These are phyloP conservation scores for Thaumatotibia leucotreta DNA, from an alignment of 1,140 invertebrate genomes.

Conservation along the genomic window DNA sequence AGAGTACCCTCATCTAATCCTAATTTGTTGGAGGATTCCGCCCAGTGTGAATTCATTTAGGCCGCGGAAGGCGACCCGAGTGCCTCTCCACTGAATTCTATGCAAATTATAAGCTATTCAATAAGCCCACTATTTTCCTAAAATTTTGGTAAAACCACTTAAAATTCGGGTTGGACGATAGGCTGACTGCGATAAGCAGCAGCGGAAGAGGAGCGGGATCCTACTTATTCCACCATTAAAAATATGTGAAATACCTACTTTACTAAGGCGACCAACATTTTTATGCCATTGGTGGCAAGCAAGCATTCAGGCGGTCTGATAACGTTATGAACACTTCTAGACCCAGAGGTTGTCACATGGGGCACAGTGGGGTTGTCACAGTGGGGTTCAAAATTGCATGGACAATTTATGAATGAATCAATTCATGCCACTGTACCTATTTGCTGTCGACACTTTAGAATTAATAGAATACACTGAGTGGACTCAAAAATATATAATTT, in stretches of 20 bases:
- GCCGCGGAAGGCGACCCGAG: slow-evolving; percentile 21
- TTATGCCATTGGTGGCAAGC: no score
- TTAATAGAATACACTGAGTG: no score
- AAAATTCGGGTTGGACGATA: slow-evolving; percentile 4
- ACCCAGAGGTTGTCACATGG: no score
- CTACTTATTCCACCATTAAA: not conserved
- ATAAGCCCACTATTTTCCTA: slow-evolving; percentile 10
- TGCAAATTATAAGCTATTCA: slow-evolving; percentile 20
- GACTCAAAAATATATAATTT: no score
- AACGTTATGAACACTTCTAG: no score
- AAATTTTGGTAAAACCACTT: slow-evolving; percentile 5
- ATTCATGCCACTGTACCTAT: no score
- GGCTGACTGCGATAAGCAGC: not conserved
- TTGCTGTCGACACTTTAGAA: no score
- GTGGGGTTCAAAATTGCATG: no score
- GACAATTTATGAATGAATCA: no score
- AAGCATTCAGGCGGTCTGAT: no score
- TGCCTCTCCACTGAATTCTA: slow-evolving; percentile 15
- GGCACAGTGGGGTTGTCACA: no score
- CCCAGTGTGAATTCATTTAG: slow-evolving; percentile 47
- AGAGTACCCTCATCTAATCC: slow-evolving; percentile 49
- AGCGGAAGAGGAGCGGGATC: not conserved
- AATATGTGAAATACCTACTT: no score
- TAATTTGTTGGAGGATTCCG: slow-evolving; percentile 56
- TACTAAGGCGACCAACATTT: not conserved